These are phyloP conservation scores for Corythaixoides concolor DNA, from an alignment of 2,113 vertebrate genomes.

Conservation along the genomic window DNA sequence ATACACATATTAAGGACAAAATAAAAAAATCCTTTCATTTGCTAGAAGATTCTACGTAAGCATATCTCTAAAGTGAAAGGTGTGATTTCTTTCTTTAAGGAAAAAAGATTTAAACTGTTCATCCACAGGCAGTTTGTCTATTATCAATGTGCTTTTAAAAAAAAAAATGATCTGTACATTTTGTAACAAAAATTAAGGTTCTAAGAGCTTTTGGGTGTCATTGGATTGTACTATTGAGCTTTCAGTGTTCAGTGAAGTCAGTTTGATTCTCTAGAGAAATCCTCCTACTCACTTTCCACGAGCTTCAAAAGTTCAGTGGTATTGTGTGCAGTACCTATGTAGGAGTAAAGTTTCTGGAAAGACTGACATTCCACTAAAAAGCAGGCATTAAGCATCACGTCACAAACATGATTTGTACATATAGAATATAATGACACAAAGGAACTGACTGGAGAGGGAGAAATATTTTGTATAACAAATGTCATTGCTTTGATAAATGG, in stretches of 20 bases:
- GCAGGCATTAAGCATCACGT: not conserved
- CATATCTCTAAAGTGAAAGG: not conserved
- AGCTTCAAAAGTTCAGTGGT: not conserved
- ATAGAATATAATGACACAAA: not conserved
- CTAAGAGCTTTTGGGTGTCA: not conserved
- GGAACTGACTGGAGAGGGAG: not conserved
- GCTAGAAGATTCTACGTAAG: not conserved
- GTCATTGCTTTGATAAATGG: not conserved
- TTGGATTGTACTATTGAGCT: not conserved
- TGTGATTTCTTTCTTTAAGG: not conserved
- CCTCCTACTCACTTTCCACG: conserved; percentile 13
- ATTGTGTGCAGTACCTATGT: not conserved
- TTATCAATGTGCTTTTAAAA: not conserved
- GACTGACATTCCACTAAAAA: not conserved
- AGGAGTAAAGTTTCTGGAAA: not conserved
- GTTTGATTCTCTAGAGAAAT: not conserved
- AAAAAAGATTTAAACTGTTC: not conserved
- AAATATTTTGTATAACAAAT: not conserved
- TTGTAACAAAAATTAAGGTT: not conserved
- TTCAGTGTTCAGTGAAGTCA: not conserved
- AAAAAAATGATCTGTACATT: not conserved
- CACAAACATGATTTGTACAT: not conserved
- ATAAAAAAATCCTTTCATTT: not conserved
- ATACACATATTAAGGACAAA: not conserved
- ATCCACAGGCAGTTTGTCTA: not conserved